These are phyloP conservation scores for Propithecus coquereli DNA, from an alignment of 2,113 vertebrate species.

Conservation along the genomic window DNA sequence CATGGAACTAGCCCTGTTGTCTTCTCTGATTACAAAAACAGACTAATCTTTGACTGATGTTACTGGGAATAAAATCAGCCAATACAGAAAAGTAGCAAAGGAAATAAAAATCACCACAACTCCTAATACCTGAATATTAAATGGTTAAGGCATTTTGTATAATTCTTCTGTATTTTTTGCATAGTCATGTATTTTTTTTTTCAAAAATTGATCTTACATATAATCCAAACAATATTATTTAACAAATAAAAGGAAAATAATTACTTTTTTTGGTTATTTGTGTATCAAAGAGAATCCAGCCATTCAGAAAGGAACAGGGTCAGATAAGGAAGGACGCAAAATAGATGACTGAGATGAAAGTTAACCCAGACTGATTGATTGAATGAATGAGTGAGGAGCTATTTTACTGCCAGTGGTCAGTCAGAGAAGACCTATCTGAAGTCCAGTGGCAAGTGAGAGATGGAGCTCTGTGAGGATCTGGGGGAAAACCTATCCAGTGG, in stretches of 20 bases:
- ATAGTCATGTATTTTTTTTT: not conserved
- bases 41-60: not conserved
- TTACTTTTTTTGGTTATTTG: not conserved
- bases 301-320: not conserved
- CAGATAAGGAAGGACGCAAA: not conserved
- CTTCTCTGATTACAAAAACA: not conserved
- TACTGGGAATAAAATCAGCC: not conserved
- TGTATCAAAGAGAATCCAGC: not conserved
- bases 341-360: not conserved
- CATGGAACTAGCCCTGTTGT: not conserved
- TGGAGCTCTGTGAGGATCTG: not conserved
- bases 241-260: not conserved
- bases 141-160: not conserved
- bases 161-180: not conserved
- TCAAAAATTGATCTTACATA: not conserved
- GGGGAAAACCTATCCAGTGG: not conserved
- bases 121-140: not conserved
- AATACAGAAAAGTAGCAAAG: not conserved
- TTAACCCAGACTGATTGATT: not conserved
- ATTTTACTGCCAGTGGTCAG: not conserved
- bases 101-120: not conserved
- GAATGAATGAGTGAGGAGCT: not conserved
- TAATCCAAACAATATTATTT: not conserved
- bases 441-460: not conserved
- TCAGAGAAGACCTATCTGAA: not conserved